phyloP scores from a whole-genome alignment of 2,113 vertebrate species.

The Pseudonaja textilis region DNA sequence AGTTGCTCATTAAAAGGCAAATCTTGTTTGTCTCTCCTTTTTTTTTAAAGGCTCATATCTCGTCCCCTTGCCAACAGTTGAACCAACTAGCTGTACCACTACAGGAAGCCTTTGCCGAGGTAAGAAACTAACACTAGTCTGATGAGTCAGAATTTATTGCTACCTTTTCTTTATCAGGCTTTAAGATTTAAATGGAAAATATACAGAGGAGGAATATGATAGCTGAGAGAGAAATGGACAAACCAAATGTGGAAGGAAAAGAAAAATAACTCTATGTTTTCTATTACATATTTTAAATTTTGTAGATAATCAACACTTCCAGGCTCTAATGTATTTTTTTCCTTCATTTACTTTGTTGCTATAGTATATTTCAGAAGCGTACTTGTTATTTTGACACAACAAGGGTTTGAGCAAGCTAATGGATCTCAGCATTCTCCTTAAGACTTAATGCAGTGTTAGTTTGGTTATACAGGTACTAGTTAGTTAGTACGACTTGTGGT shows the following conservation, averaged over 20 bases:
- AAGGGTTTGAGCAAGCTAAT: neutral
- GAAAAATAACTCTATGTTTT: neutral
- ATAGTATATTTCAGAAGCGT: constrained; percentile 27
- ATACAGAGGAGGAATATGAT: constrained; percentile 42
- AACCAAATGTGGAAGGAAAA: constrained; percentile 42
- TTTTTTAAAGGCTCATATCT: constrained; percentile 77
- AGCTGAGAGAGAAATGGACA: constrained; percentile 8
- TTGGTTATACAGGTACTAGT: too few relatives aligned
- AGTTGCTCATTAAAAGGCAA: neutral
- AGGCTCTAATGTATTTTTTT: constrained; percentile 34
- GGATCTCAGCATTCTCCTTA: neutral
- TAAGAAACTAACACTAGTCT: constrained; percentile 62
- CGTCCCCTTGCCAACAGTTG: constrained; percentile 67
- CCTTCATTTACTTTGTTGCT: constrained; percentile 28
- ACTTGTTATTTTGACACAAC: constrained; percentile 3
- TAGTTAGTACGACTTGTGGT: neutral
- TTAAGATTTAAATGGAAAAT: constrained; percentile 31
- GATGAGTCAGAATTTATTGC: constrained; percentile 1
- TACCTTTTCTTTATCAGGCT: neutral
- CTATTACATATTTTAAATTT: constrained; percentile 1
- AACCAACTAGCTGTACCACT: constrained; percentile 77
- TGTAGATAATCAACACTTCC: constrained; percentile 38
- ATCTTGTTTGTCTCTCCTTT: constrained; percentile 38
- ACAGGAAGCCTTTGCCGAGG: constrained; percentile 87
- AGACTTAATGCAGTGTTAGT: neutral